Conservation (phyloP, 2,113 vertebrate genomes). For the Mus pahari region DNA sequence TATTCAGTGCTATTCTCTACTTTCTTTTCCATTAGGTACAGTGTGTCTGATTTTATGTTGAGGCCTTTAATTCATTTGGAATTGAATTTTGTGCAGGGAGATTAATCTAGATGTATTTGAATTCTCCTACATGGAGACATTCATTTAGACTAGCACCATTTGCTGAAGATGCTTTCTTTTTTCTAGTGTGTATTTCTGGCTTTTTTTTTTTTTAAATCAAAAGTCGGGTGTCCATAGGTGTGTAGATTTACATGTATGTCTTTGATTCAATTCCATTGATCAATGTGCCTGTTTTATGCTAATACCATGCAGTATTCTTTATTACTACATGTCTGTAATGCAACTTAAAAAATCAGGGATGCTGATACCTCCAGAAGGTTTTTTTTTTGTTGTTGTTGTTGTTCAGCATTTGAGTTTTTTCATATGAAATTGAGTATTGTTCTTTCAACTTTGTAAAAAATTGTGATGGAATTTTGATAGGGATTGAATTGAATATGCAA, state of each 20-base stretch:
- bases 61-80: neutral
- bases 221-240: neutral
- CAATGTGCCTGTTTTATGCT: neutral
- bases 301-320: neutral
- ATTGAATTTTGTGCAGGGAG: neutral
- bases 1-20: neutral
- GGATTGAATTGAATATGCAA: neutral
- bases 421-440: neutral
- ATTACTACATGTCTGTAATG: neutral
- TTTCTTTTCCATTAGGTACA: neutral
- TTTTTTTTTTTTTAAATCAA: neutral
- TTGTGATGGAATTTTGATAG: neutral
- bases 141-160: neutral
- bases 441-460: neutral
- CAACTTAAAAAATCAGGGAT: neutral
- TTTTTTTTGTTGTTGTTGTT: no score
- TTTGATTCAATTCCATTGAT: neutral
- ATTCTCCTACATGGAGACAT: neutral
- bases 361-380: neutral
- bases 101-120: neutral
- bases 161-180: neutral
- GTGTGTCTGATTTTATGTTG: neutral
- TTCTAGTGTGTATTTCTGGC: neutral
- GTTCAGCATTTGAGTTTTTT: neutral
- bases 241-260: neutral